Evolutionary conservation across 2,797 vertebrate species (phyloP).

Genomic region (Melanotaenia maccullochi): DNA sequence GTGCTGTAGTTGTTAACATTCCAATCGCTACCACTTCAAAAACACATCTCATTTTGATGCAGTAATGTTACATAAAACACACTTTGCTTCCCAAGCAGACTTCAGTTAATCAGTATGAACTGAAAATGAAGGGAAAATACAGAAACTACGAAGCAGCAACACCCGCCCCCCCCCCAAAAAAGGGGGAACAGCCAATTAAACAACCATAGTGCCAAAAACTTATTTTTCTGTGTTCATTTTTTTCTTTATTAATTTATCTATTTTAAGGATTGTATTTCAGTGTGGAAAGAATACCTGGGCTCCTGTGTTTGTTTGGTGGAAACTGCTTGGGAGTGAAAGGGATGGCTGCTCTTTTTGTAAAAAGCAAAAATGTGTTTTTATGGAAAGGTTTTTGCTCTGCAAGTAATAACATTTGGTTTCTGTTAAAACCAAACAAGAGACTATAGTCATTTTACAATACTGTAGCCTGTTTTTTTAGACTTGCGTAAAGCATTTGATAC

Average conservation of each 20-base stretch:
- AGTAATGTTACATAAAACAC: constrained; percentile 39
- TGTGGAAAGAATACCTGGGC: not conserved
- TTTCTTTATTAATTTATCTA: not conserved
- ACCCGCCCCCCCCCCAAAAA: not conserved
- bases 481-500: too few relatives aligned
- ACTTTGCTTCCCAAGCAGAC: constrained; percentile 36
- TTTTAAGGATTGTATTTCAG: not conserved
- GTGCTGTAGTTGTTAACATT: constrained; percentile 44
- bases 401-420: not conserved
- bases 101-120: constrained; percentile 30
- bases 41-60: constrained; percentile 43
- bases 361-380: not conserved
- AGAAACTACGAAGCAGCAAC: constrained; percentile 5
- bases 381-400: too few relatives aligned
- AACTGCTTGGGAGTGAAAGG: not conserved
- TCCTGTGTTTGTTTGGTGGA: not conserved
- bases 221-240: not conserved
- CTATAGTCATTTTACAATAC: not conserved
- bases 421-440: not conserved
- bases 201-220: not conserved
- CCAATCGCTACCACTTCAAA: constrained; percentile 36
- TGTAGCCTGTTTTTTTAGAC: too few relatives aligned
- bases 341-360: not conserved
- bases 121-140: constrained; percentile 12
- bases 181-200: too few relatives aligned